Evolutionary conservation across 2,888 invertebrate genomes (phyloP).

Genomic region (Pachydiplax longipennis): DNA sequence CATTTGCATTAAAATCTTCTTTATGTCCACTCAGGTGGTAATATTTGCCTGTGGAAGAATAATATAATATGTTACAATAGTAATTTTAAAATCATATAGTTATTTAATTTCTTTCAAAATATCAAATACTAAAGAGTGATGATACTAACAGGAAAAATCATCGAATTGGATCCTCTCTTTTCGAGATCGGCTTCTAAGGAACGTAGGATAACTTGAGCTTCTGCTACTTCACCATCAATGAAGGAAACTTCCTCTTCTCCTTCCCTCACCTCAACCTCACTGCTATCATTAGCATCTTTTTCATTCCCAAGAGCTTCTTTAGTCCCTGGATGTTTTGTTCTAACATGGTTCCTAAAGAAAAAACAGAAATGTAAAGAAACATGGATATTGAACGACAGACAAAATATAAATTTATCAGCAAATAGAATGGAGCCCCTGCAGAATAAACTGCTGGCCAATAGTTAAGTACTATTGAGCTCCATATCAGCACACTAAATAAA

Average conservation of each 20-base stretch:
- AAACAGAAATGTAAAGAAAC: not conserved
- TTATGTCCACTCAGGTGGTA: no score
- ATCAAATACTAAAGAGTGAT: not conserved
- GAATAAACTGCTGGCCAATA: no score
- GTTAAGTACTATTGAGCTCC: no score
- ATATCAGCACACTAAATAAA: no score
- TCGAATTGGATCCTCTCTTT: not conserved
- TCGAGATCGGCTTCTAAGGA: conserved; percentile 11
- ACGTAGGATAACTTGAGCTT: not conserved
- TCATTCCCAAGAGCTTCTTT: conserved; percentile 15
- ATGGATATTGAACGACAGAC: no score
- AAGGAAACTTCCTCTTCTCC: conserved; percentile 14
- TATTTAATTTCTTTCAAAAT: not conserved
- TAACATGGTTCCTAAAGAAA: not conserved
- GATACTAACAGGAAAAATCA: not conserved
- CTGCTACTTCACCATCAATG: conserved; percentile 19
- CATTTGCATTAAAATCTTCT: no score
- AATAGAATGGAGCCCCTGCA: no score
- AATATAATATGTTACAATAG: not conserved
- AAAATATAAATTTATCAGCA: no score
- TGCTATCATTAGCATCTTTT: conserved; percentile 5
- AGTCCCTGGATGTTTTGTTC: conserved; percentile 10
- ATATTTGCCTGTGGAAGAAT: no score
- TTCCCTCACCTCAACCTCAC: conserved; percentile 11
- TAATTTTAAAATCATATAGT: not conserved